Evolutionary conservation across 2,888 invertebrate species (phyloP), one percentile per base, ranked within the genome.

Genomic region (Cynaeus angustus): DNA sequence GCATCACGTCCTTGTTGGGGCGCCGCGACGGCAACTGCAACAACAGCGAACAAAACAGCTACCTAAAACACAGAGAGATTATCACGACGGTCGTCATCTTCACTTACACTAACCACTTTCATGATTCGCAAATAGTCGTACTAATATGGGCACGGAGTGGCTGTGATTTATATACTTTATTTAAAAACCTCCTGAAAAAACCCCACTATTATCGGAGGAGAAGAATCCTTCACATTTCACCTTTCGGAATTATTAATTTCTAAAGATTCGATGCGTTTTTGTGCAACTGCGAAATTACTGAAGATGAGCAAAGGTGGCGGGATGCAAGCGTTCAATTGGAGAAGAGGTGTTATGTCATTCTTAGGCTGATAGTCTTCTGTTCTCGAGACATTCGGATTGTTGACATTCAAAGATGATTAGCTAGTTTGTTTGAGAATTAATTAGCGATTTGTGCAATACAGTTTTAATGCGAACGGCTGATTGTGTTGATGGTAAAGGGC

Each of bases 21-120:
- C 38, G 80, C 79, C 12, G 80, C 79, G 16, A 78, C 13, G 16
- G 78, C 77, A 8, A 78, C 77, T 13, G 80, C 83, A 38, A 83
- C 66, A 28, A 81, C 59, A 26, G 76, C 78, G 55, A 75, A 72
- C 16, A 81, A 62, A 16, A 76, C 78, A 59, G 78, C 68, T 65
- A 81, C 70, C 81, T 81, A 61, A 48, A 78, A 76, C 70, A 73
- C 37, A 61, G 12, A 41, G 33, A 33, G 7, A 41, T 41, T 41
- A 41, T 3, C 41, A n/a, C 3, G 13, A 41, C 12, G 12, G 33
- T 33, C 33, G 2, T 33, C 33, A 7, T 33, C 33, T 7, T 7
- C 33, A 33, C 41, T 41, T 3, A 12, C 13, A 52, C 66, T 56
- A n/a, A 66, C 56, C 26, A 56, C 66, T 48, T 45, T 55, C 66